A percentile compares a stretch with the other conserved stretches of the same genome.
Evolutionary conservation across 2,888 invertebrate genomes (phyloP).

Genomic region (Cheilosia vulpina): DNA sequence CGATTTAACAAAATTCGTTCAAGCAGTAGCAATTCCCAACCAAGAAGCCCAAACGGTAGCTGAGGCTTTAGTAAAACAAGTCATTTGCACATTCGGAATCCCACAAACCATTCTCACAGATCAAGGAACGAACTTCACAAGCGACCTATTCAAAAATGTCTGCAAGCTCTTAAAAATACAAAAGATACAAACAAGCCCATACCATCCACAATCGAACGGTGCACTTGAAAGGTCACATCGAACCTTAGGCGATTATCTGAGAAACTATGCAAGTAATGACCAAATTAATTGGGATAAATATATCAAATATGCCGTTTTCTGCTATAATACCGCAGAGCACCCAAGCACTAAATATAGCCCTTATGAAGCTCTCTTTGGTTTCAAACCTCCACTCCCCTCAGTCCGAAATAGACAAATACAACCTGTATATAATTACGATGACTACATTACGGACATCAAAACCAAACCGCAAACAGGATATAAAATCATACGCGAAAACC

Average conservation of each 20-base stretch:
- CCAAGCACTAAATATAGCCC: slow-evolving; percentile 5
- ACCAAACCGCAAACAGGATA: slow-evolving; percentile 3
- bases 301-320: slow-evolving; percentile 7
- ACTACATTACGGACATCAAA: no score
- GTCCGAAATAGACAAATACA: slow-evolving; percentile 7
- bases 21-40: slow-evolving; percentile 13
- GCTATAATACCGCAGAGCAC: slow-evolving; percentile 17
- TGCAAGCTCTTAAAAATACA: not conserved
- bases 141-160: slow-evolving; percentile 14
- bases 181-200: not conserved
- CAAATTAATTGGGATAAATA: not conserved
- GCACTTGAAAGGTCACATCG: slow-evolving; percentile 6
- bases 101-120: not conserved
- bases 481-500: slow-evolving; percentile 8
- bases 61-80: slow-evolving; percentile 13
- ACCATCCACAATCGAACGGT: slow-evolving; percentile 7
- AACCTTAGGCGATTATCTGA: slow-evolving; percentile 1
- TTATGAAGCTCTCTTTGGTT: not conserved
- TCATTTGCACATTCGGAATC: slow-evolving; percentile 14
- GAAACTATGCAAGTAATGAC: not conserved
- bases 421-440: not conserved
- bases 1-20: not conserved
- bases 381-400: not conserved
- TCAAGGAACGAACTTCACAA: slow-evolving; percentile 14
- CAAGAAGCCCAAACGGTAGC: no score